Conservation (phyloP, 2,888 invertebrate species). For the Spisula solida region DNA sequence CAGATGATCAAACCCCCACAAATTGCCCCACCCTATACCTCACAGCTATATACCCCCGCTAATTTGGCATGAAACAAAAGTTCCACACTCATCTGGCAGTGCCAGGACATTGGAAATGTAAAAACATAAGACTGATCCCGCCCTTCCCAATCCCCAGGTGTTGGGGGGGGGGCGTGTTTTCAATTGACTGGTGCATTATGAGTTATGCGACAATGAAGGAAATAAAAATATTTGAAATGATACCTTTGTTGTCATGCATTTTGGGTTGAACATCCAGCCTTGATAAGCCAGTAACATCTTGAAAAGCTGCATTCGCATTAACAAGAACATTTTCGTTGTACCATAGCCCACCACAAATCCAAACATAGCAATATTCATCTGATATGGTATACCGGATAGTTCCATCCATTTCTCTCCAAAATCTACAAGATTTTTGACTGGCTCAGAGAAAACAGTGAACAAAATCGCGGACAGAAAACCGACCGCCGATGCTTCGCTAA, state of each 20-base stretch:
- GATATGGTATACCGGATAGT: slow-evolving; percentile 75
- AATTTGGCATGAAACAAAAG: no score
- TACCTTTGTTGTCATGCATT: slow-evolving; percentile 77
- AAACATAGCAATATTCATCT: slow-evolving; percentile 77
- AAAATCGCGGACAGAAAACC: slow-evolving; percentile 77
- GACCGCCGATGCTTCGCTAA: slow-evolving; percentile 77
- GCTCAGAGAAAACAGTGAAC: slow-evolving; percentile 75
- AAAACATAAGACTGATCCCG: no score
- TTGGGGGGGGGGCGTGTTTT: no score
- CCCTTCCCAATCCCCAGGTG: no score
- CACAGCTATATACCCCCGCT: no score
- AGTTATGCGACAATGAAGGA: background rate
- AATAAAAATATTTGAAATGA: no score
- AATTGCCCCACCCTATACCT: no score
- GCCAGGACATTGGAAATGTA: no score
- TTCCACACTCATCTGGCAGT: no score
- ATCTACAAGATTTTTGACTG: slow-evolving; percentile 74
- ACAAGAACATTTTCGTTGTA: slow-evolving; percentile 69
- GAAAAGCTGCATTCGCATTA: slow-evolving; percentile 74
- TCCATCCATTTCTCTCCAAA: slow-evolving; percentile 80
- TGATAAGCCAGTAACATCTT: slow-evolving; percentile 76
- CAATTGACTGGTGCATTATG: no score
- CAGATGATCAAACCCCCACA: no score
- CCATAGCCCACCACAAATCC: slow-evolving; percentile 78
- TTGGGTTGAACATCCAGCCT: slow-evolving; percentile 77